Percentiles rank a stretch among this genome's conserved stretches.
These are phyloP conservation scores for Chrysolina oricalcia DNA, from an alignment of 2,888 invertebrate species.

Conservation along the genomic window DNA sequence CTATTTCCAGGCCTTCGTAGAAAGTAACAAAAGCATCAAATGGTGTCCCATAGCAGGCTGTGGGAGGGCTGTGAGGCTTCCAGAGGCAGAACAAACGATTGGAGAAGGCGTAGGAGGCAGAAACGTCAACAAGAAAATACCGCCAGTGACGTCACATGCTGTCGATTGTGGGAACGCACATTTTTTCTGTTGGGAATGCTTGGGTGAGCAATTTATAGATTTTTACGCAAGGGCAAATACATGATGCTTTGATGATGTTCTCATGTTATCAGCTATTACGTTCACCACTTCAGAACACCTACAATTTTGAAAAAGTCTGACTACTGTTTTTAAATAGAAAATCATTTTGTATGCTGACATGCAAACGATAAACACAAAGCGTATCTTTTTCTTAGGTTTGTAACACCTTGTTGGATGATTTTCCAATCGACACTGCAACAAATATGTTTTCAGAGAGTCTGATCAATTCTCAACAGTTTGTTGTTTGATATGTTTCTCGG, in stretches of 20 bases:
- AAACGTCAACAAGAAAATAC: constrained; percentile 60
- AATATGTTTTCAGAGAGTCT: too few relatives aligned
- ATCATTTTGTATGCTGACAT: too few relatives aligned
- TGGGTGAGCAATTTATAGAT: constrained; percentile 62
- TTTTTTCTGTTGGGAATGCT: constrained; percentile 80
- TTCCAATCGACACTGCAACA: too few relatives aligned
- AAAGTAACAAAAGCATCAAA: constrained; percentile 80
- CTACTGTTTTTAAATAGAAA: too few relatives aligned
- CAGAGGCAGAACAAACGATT: constrained; percentile 73
- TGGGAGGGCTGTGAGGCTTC: constrained; percentile 78
- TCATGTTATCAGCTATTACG: too few relatives aligned
- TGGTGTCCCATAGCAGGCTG: constrained; percentile 82
- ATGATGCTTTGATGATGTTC: too few relatives aligned
- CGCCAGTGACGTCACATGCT: constrained; percentile 74
- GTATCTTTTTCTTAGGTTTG: neutral
- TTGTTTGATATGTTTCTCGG: too few relatives aligned
- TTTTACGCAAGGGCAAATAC: neutral
- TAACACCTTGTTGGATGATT: neutral
- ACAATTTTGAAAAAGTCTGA: too few relatives aligned
- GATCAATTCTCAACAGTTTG: too few relatives aligned
- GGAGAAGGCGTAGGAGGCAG: constrained; percentile 53
- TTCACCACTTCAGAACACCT: too few relatives aligned
- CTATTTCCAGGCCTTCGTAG: constrained; percentile 77
- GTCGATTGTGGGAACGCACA: constrained; percentile 83
- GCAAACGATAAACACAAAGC: too few relatives aligned